phyloP scores from a whole-genome alignment of 2,888 invertebrate species.

The Ametastegia equiseti region DNA sequence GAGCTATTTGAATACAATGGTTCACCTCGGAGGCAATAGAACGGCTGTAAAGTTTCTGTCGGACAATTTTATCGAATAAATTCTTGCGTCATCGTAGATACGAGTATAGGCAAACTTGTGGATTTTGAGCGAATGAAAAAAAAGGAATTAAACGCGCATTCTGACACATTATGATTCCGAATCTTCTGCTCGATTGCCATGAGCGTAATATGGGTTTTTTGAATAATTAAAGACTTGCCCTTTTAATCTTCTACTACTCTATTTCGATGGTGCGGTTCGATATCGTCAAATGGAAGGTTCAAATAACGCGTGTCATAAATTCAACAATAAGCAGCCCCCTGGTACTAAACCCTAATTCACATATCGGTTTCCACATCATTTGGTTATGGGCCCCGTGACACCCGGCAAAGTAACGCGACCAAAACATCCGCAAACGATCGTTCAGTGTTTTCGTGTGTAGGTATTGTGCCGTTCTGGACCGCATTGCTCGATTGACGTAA shows the following conservation, averaged over 20 bases:
- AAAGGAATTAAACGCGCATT: no score
- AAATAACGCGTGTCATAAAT: constrained; percentile 56
- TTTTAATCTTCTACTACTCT: constrained; percentile 23
- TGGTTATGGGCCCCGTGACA: constrained; percentile 44
- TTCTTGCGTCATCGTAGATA: constrained; percentile 1
- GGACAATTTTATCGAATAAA: not conserved
- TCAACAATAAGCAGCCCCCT: constrained; percentile 52
- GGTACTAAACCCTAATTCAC: constrained; percentile 50
- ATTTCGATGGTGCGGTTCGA: not conserved
- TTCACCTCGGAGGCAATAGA: not conserved
- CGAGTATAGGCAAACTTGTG: not conserved
- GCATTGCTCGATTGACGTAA: constrained; percentile 14
- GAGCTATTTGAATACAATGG: not conserved
- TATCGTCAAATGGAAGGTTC: constrained; percentile 24
- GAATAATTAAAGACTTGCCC: not conserved
- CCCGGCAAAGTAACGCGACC: constrained; percentile 40
- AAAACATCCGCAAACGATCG: constrained; percentile 44
- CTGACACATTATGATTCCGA: no score
- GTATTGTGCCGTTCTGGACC: constrained; percentile 2
- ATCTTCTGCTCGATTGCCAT: not conserved
- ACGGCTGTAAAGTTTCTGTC: not conserved
- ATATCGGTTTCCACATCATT: constrained; percentile 52
- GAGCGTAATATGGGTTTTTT: not conserved
- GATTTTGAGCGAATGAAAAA: not conserved
- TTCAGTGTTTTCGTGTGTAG: constrained; percentile 30